Evolutionary conservation across 2,113 vertebrate species (phyloP).

Genomic region (Phoxinus phoxinus): DNA sequence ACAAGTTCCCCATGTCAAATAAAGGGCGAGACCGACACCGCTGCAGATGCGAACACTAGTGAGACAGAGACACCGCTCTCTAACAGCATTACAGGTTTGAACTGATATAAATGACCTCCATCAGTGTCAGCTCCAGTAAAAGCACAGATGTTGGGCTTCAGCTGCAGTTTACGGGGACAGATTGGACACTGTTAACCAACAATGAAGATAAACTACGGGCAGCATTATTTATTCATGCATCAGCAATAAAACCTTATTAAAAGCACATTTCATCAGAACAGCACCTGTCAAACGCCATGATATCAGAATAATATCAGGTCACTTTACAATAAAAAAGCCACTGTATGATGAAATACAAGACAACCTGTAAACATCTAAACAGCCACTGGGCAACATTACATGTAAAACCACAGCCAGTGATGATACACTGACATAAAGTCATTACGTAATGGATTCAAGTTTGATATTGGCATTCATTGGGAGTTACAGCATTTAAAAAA

Average conservation of each 20-base stretch:
- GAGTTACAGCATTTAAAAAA: neutral
- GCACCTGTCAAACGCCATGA: conserved; percentile 9
- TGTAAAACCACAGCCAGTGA: neutral
- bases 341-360: neutral
- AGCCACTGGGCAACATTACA: neutral
- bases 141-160: conserved; percentile 51
- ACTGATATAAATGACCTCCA: conserved; percentile 47
- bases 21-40: conserved; percentile 14
- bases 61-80: conserved; percentile 21
- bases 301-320: conserved; percentile 20
- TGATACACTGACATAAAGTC: neutral
- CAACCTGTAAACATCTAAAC: neutral
- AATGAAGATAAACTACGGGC: conserved; percentile 21
- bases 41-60: neutral
- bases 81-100: conserved; percentile 34
- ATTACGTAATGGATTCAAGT: neutral
- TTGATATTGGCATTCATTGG: neutral
- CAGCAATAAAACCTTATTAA: conserved; percentile 27
- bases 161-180: conserved; percentile 29
- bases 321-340: neutral
- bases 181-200: conserved; percentile 24
- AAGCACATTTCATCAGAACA: conserved; percentile 8
- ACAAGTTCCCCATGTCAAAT: neutral
- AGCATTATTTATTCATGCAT: conserved; percentile 15
- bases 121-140: conserved; percentile 29